Conservation (phyloP, 2,113 vertebrate genomes). For the Coptodon rendalli region DNA sequence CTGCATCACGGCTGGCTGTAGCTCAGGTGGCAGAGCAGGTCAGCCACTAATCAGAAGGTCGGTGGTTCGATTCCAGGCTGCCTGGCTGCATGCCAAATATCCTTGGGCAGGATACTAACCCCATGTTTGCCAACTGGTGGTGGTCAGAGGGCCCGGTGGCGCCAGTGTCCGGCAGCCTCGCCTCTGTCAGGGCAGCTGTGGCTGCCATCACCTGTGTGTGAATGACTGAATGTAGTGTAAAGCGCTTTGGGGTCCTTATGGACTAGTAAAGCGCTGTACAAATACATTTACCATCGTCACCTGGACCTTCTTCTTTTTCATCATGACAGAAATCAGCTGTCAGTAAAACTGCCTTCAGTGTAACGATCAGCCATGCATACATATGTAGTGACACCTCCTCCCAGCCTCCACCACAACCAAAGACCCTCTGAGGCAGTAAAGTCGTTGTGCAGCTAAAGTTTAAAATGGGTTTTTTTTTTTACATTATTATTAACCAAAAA, state of each 20-base stretch:
- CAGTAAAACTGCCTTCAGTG: background rate
- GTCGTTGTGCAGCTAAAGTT: background rate
- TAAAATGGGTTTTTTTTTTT: background rate
- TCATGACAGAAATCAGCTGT: background rate
- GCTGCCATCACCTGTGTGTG: background rate
- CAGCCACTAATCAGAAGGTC: background rate
- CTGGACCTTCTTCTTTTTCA: background rate
- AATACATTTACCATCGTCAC: background rate
- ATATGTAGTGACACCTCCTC: background rate
- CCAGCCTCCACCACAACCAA: background rate
- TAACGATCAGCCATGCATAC: background rate
- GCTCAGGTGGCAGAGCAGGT: background rate
- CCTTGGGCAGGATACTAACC: rapidly evolving
- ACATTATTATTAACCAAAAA: background rate
- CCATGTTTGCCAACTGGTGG: rapidly evolving
- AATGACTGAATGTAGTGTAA: background rate
- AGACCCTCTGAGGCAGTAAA: background rate
- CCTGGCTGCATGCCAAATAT: rapidly evolving
- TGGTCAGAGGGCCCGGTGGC: background rate
- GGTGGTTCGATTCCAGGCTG: rapidly evolving
- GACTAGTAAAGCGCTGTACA: background rate
- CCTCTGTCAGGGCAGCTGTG: background rate
- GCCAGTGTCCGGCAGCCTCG: background rate
- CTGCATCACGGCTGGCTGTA: background rate
- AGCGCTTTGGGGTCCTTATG: too few relatives aligned